Evolutionary conservation across 2,888 invertebrate species (phyloP).

Genomic region (Syritta pipiens): DNA sequence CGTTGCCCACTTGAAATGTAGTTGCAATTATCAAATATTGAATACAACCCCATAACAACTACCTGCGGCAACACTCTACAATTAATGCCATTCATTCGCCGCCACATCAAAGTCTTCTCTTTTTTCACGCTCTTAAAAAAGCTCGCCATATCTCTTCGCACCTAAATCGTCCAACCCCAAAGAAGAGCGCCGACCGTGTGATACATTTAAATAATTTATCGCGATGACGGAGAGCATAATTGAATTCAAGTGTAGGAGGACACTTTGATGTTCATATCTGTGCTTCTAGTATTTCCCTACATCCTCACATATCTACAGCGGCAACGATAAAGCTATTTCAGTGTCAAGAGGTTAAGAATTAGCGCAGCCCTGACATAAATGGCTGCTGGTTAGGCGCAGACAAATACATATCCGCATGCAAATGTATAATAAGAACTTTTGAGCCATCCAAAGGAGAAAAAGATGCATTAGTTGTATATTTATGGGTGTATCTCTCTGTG

Average conservation of each 20-base stretch:
- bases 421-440: conserved; percentile 16
- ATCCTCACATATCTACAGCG: conserved; percentile 10
- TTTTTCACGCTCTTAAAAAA: conserved; percentile 30
- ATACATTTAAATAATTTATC: conserved; percentile 26
- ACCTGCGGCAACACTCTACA: too few species aligned
- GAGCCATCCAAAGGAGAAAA: conserved; percentile 23
- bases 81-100: too few species aligned
- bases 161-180: background rate
- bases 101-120: too few species aligned
- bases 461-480: conserved; percentile 14
- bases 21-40: too few species aligned
- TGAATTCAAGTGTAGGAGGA: conserved; percentile 37
- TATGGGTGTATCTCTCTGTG: background rate
- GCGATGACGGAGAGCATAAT: conserved; percentile 50
- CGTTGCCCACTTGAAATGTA: too few species aligned
- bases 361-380: conserved; percentile 41
- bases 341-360: conserved; percentile 57
- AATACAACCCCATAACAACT: too few species aligned
- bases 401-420: background rate
- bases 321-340: conserved; percentile 56
- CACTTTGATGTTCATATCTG: conserved; percentile 43
- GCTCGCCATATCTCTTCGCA: background rate
- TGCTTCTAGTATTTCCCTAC: conserved; percentile 35
- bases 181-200: background rate
- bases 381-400: background rate